Evolutionary conservation across 2,888 invertebrate genomes (phyloP).

Genomic region (Merodon equestris): DNA sequence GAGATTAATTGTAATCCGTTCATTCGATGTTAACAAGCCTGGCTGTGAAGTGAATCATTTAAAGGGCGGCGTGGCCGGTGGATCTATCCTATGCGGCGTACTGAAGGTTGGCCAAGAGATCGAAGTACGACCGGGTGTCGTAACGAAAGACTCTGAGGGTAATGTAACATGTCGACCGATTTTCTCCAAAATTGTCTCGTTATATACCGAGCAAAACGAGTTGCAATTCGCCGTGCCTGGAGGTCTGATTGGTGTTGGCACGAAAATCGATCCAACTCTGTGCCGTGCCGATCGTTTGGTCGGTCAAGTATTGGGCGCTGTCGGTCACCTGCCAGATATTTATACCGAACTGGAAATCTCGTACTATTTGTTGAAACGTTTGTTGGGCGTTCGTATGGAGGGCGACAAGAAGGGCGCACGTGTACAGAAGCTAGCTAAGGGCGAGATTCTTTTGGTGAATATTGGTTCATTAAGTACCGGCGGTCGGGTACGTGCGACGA

Average conservation of each 20-base stretch:
- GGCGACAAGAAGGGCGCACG: constrained; percentile 99
- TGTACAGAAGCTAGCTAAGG: constrained; percentile 94
- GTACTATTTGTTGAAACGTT: constrained; percentile 95
- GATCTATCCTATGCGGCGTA: constrained; percentile 97
- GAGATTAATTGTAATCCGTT: constrained; percentile 95
- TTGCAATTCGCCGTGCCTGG: constrained; percentile 99
- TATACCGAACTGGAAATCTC: constrained; percentile 99
- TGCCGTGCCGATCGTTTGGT: constrained; percentile 99
- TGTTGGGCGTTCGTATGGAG: constrained; percentile 98
- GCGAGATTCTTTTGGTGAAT: constrained; percentile 97
- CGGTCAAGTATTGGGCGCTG: constrained; percentile 97
- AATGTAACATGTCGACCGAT: constrained; percentile 97
- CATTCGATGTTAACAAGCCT: constrained; percentile 99
- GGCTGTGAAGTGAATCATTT: constrained; percentile 99
- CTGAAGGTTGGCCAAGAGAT: constrained; percentile 99
- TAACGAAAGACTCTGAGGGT: constrained; percentile 97
- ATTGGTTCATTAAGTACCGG: constrained; percentile 99
- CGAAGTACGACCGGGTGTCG: constrained; percentile 97
- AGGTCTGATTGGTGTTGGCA: constrained; percentile 99
- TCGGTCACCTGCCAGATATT: constrained; percentile 97
- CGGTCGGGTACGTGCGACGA: constrained; percentile 95
- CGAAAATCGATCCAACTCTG: constrained; percentile 98
- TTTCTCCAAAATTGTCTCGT: constrained; percentile 96
- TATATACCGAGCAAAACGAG: constrained; percentile 99
- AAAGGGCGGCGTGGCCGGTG: constrained; percentile 99